Percentiles rank a stretch among this genome's conserved stretches.
Conservation (phyloP, 2,797 vertebrate genomes). For the Microhierax caerulescens region DNA sequence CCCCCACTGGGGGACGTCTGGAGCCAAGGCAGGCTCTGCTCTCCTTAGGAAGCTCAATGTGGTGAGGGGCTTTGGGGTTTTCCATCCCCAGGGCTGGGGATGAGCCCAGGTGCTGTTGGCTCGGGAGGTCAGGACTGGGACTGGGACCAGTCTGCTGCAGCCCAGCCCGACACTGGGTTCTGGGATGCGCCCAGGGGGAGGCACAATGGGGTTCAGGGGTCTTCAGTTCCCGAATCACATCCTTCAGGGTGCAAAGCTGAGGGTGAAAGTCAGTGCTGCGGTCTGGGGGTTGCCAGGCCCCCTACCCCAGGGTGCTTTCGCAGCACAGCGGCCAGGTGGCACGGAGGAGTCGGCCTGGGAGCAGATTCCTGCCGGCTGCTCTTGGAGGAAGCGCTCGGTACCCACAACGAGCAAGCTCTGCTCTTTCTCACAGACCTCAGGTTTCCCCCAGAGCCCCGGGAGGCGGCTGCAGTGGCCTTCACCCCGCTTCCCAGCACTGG, state of each 20-base stretch:
- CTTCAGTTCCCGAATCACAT: neutral
- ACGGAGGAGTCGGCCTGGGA: neutral
- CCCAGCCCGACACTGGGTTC: neutral
- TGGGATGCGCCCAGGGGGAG: neutral
- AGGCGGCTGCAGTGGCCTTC: neutral
- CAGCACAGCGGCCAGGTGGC: neutral
- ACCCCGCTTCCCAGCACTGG: neutral
- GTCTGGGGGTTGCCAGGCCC: neutral
- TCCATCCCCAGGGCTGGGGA: neutral
- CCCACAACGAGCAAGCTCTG: neutral
- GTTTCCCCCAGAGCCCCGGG: neutral
- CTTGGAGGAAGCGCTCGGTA: neutral
- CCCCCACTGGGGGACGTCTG: neutral
- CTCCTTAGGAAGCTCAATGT: accelerated
- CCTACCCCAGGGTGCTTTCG: neutral
- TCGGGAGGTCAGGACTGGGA: neutral
- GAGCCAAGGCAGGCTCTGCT: neutral
- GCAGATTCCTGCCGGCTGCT: neutral
- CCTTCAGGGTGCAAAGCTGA: neutral
- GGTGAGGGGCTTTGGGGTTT: neutral
- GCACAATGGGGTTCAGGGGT: neutral
- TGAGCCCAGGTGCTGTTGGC: neutral
- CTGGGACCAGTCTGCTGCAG: neutral
- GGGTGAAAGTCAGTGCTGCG: neutral
- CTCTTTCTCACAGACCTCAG: constrained; percentile 46